phyloP scores from a whole-genome alignment of 2,888 invertebrate genomes.

The Alentia gelatinosa region DNA sequence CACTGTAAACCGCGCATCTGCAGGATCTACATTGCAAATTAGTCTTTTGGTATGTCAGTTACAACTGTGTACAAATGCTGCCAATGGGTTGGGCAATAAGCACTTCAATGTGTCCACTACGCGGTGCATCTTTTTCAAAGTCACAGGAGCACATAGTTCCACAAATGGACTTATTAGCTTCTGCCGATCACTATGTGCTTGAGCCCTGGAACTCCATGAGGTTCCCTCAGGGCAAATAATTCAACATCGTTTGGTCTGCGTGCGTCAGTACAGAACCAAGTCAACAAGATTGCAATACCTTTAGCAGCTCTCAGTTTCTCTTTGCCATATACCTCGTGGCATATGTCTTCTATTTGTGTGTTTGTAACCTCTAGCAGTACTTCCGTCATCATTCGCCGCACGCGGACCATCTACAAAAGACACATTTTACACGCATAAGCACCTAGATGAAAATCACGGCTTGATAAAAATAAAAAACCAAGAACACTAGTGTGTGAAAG shows the following conservation, averaged over 20 bases:
- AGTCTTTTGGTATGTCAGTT: background rate
- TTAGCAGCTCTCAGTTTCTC: conserved; percentile 80
- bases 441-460: too few species aligned
- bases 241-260: conserved; percentile 11
- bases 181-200: background rate
- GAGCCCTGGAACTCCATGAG: background rate
- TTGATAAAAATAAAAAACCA: background rate
- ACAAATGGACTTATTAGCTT: conserved; percentile 9
- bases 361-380: conserved; percentile 96
- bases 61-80: background rate
- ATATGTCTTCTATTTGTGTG: conserved; percentile 91
- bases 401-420: conserved; percentile 86
- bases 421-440: too few species aligned
- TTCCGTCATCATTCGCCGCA: conserved; percentile 93
- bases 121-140: conserved; percentile 5
- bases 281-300: conserved; percentile 71
- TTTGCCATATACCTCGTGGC: conserved; percentile 91
- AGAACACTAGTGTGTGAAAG: background rate
- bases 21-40: background rate
- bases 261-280: conserved; percentile 37
- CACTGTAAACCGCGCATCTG: conserved; percentile 12
- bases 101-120: conserved; percentile 5
- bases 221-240: background rate
- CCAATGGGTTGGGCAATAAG: background rate
- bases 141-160: background rate